Evolutionary conservation across 1,140 invertebrate species (phyloP).

Genomic region (Bombyx mandarina): DNA sequence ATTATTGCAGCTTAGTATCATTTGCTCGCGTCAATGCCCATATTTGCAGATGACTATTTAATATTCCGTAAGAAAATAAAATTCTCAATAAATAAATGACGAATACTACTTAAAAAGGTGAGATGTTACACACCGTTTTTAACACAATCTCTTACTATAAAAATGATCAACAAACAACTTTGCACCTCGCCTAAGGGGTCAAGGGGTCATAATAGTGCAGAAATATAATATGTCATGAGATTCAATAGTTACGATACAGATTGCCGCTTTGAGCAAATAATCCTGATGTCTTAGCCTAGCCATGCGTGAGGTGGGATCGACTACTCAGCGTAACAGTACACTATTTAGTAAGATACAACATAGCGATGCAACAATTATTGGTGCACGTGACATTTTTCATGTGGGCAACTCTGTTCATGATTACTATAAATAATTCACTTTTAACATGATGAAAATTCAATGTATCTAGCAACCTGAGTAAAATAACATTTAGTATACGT

Average conservation of each 20-base stretch:
- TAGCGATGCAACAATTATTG: slow-evolving; percentile 29
- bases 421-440: slow-evolving; percentile 32
- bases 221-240: slow-evolving; percentile 52
- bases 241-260: slow-evolving; percentile 57
- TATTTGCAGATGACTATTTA: slow-evolving; percentile 63
- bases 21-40: slow-evolving; percentile 39
- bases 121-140: slow-evolving; percentile 60
- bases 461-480: slow-evolving; percentile 61
- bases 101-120: slow-evolving; percentile 62
- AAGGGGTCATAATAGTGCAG: slow-evolving; percentile 43
- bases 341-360: slow-evolving; percentile 24
- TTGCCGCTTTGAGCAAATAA: slow-evolving; percentile 68
- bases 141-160: slow-evolving; percentile 70
- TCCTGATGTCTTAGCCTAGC: slow-evolving; percentile 59
- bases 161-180: slow-evolving; percentile 69
- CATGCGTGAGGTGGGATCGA: slow-evolving; percentile 60
- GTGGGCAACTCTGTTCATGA: slow-evolving; percentile 29
- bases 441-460: slow-evolving; percentile 52
- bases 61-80: slow-evolving; percentile 69
- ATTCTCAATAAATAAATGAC: slow-evolving; percentile 70
- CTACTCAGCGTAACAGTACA: slow-evolving; percentile 35
- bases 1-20: slow-evolving; percentile 20
- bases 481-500: slow-evolving; percentile 59
- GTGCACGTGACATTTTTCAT: slow-evolving; percentile 36
- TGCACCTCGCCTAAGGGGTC: slow-evolving; percentile 55